Conservation (phyloP, 2,113 vertebrate genomes). For the Chlorodrepanis virens region DNA sequence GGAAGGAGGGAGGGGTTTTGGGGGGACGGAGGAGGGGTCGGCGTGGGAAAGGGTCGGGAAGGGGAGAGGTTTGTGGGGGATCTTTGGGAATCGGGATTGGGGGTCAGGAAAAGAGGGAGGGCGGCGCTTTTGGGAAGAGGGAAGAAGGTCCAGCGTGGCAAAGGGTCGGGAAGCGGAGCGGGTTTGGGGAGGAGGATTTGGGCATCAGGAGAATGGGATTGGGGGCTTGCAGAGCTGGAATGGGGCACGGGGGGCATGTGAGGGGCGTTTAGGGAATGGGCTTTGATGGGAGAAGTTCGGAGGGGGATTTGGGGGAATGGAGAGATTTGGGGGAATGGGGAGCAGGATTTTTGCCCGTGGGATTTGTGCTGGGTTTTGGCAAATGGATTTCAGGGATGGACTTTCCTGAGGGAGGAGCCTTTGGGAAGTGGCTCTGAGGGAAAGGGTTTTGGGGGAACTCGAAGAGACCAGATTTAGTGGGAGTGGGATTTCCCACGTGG, state of each 20-base stretch:
- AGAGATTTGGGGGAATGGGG: not conserved
- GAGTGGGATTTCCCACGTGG: not conserved
- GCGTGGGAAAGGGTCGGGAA: too few relatives aligned
- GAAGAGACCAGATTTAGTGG: not conserved
- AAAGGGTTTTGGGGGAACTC: not conserved
- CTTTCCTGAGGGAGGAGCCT: not conserved
- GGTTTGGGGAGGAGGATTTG: not conserved
- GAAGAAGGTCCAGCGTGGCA: too few relatives aligned
- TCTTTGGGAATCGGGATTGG: too few relatives aligned
- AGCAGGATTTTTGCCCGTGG: not conserved
- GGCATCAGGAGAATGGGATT: not conserved
- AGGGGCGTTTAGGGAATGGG: not conserved
- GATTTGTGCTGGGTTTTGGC: not conserved
- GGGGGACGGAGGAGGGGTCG: too few relatives aligned
- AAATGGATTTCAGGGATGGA: not conserved
- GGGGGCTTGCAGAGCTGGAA: not conserved
- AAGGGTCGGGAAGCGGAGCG: not conserved
- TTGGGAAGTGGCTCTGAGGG: not conserved
- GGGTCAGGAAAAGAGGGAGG: not conserved
- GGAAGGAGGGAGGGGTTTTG: too few relatives aligned
- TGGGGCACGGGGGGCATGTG: not conserved
- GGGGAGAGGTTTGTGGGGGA: too few relatives aligned
- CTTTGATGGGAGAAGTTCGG: too few relatives aligned
- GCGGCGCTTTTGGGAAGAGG: not conserved
- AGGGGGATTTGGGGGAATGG: not conserved